Conservation (phyloP, 2,888 invertebrate genomes). For the Noctua comes region DNA sequence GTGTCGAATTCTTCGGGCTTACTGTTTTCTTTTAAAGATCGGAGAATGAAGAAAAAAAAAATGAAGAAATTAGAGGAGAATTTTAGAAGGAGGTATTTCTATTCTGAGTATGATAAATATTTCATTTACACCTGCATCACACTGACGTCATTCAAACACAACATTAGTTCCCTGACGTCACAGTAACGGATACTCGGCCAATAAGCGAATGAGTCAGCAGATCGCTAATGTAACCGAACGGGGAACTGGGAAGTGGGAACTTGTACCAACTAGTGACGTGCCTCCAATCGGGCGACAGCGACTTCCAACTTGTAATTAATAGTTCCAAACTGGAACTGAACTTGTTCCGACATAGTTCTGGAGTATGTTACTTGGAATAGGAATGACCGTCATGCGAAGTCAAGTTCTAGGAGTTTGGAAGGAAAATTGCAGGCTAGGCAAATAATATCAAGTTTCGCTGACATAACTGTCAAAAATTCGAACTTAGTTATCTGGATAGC, state of each 20-base stretch:
- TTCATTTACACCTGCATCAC: neutral
- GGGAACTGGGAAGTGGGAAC: constrained; percentile 39
- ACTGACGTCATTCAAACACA: neutral
- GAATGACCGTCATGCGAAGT: constrained; percentile 45
- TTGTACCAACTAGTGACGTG: constrained; percentile 51
- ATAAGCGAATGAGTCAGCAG: constrained; percentile 50
- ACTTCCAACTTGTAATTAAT: constrained; percentile 64
- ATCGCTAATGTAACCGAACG: constrained; percentile 46
- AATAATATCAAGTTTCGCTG: neutral
- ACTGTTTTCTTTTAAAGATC: neutral
- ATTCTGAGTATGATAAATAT: neutral
- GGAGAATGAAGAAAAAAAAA: no score
- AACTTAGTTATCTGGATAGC: neutral
- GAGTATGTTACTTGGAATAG: constrained; percentile 50
- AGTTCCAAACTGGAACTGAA: constrained; percentile 51
- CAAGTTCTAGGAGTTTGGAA: neutral
- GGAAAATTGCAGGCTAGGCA: neutral
- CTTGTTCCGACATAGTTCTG: constrained; percentile 51
- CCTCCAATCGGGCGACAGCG: constrained; percentile 53
- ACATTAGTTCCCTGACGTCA: constrained; percentile 27
- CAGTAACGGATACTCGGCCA: constrained; percentile 41
- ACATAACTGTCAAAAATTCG: neutral
- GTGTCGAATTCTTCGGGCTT: neutral
- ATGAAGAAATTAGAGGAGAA: no score
- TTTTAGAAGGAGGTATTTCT: neutral